Evolutionary conservation across 2,797 vertebrate species (phyloP).

Genomic region (Xerus rutilus): DNA sequence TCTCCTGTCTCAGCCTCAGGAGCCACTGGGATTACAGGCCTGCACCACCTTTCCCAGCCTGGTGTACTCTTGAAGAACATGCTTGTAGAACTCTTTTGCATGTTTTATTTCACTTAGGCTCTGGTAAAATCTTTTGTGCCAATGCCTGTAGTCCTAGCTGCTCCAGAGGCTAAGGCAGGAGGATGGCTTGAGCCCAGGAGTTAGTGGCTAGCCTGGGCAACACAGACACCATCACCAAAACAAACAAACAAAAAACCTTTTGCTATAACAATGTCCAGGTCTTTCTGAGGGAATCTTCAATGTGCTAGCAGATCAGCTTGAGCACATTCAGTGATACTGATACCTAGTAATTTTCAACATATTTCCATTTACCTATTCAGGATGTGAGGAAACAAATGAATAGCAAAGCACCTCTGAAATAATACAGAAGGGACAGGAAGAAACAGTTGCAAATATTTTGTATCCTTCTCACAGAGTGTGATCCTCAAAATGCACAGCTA

Average conservation of each 20-base stretch:
- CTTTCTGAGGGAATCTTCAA: conserved; percentile 37
- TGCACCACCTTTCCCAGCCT: not conserved
- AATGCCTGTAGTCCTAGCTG: not conserved
- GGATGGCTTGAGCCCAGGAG: not conserved
- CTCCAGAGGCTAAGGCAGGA: not conserved
- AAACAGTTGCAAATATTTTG: not conserved
- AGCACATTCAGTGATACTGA: not conserved
- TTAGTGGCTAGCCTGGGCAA: not conserved
- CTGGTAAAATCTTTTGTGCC: conserved; percentile 17
- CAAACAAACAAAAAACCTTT: not conserved
- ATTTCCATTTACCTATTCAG: conserved; percentile 15
- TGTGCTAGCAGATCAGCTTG: not conserved
- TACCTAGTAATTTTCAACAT: not conserved
- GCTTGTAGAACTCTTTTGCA: not conserved
- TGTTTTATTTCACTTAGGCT: conserved; percentile 55
- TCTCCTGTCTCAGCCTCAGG: too few species aligned
- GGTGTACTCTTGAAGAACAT: not conserved
- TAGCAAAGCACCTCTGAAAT: not conserved
- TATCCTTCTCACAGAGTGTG: not conserved
- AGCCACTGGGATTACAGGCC: too few species aligned
- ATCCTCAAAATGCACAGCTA: not conserved
- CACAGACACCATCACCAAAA: not conserved
- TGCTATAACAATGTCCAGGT: not conserved
- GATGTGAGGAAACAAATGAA: not conserved
- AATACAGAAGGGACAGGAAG: not conserved